Percentiles rank a stretch among this genome's conserved stretches.
phyloP scores from a whole-genome alignment of 2,888 invertebrate genomes.

The Strigamia maritima region DNA sequence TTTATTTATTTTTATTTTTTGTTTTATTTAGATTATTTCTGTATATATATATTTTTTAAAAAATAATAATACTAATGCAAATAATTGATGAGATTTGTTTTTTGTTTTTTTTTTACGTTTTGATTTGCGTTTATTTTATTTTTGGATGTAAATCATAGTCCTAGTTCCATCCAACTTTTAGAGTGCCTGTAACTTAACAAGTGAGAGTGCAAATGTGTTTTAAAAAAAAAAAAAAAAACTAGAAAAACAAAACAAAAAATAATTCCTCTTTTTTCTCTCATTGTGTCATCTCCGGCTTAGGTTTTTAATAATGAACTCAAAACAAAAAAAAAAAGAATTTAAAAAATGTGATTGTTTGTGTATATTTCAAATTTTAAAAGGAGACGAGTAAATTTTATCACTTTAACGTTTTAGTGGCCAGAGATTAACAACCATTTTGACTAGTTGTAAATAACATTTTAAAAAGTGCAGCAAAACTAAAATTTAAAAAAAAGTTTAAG shows the following conservation, averaged over 20 bases:
- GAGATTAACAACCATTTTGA: background rate
- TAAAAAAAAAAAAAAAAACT: background rate
- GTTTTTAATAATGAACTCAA: too few relatives aligned
- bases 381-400: background rate
- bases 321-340: background rate
- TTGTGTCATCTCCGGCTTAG: slow-evolving; percentile 5
- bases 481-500: background rate
- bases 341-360: background rate
- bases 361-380: background rate
- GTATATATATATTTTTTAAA: too few relatives aligned
- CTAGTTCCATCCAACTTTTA: slow-evolving; percentile 15
- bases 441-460: background rate
- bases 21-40: too few relatives aligned
- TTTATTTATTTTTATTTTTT: too few relatives aligned
- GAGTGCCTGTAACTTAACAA: slow-evolving; percentile 10
- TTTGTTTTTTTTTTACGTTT: background rate
- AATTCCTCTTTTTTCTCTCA: background rate
- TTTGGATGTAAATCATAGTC: slow-evolving; percentile 15
- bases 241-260: background rate
- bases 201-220: slow-evolving; percentile 15
- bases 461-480: too few relatives aligned
- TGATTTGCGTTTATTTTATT: background rate
- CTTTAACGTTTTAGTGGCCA: background rate
- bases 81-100: background rate
- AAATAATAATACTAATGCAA: background rate